These are phyloP conservation scores for Thymelicus acteon DNA, from an alignment of 2,888 invertebrate species.

Conservation along the genomic window DNA sequence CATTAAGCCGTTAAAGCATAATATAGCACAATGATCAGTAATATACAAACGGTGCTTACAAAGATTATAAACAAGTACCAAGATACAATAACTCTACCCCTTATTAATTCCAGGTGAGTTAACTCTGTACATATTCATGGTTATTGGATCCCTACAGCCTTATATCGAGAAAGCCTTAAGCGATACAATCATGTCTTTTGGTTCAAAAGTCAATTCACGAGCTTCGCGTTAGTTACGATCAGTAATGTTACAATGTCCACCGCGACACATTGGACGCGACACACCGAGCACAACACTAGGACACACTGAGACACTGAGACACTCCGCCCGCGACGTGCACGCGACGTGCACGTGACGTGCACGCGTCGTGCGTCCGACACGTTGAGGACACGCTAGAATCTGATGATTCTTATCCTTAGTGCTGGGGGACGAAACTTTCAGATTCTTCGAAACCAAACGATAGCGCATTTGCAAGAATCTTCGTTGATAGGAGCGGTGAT, in stretches of 20 bases:
- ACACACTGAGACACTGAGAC: not conserved
- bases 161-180: not conserved
- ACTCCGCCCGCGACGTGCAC: not conserved
- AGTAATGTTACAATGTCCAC: not conserved
- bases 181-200: not conserved
- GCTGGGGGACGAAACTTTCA: too few relatives aligned
- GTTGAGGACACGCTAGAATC: too few relatives aligned
- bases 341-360: slow-evolving; percentile 1
- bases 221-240: not conserved
- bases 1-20: not conserved
- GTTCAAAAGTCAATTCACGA: not conserved
- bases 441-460: too few relatives aligned
- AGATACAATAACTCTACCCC: not conserved
- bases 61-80: not conserved
- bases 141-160: not conserved
- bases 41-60: not conserved
- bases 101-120: not conserved
- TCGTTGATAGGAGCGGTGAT: too few relatives aligned
- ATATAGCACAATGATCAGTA: not conserved
- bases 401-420: too few relatives aligned
- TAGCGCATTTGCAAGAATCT: too few relatives aligned
- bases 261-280: not conserved
- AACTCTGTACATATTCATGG: not conserved
- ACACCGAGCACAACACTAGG: not conserved
- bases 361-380: slow-evolving; percentile 22